Percentiles rank a stretch among this genome's conserved stretches.
Evolutionary conservation across 2,797 vertebrate genomes (phyloP).

Genomic region (Myotis daubentonii): DNA sequence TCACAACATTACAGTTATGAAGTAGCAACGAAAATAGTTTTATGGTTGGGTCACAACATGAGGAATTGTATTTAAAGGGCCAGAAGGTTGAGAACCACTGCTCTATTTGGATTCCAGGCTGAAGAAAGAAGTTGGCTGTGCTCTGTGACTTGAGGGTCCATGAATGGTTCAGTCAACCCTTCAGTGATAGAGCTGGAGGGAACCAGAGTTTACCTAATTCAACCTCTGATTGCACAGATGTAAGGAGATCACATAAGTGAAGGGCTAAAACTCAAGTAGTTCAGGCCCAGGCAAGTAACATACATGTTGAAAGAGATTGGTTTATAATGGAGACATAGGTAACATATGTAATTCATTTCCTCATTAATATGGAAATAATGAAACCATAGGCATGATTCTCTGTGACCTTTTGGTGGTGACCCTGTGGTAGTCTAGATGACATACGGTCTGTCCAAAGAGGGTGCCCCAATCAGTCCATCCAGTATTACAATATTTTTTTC

Average conservation of each 20-base stretch:
- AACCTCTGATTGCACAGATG: neutral
- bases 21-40: no score
- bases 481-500: neutral
- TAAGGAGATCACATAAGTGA: neutral
- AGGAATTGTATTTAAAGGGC: no score
- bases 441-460: accelerated
- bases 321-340: neutral
- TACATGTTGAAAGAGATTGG: neutral
- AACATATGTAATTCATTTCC: neutral
- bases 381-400: neutral
- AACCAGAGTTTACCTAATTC: neutral
- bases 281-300: neutral
- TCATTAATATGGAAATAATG: neutral
- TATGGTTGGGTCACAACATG: no score
- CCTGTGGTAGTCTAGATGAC: neutral
- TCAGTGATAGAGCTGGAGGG: neutral
- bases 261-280: neutral
- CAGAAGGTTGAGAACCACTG: no score
- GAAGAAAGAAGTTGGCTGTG: neutral
- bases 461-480: accelerated
- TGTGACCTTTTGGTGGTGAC: neutral
- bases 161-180: neutral
- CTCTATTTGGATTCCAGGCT: neutral
- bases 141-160: neutral
- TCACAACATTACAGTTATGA: no score